Evolutionary conservation across 2,888 invertebrate species (phyloP), one percentile per base, ranked within the genome.

Genomic region (Ichneumon xanthorius): DNA sequence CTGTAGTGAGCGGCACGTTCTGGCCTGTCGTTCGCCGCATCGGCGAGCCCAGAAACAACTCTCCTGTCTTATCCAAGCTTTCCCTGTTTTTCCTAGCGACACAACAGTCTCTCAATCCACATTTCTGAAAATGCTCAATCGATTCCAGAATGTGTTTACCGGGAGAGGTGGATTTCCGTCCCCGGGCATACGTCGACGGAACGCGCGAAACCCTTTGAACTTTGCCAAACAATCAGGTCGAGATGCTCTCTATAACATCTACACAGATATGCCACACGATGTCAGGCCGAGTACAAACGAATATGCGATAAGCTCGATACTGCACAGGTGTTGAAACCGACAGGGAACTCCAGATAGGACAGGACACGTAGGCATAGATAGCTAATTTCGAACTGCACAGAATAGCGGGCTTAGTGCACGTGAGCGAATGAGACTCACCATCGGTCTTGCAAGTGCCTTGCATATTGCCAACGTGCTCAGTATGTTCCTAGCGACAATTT

Each of bases 21-120:
- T 19, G 37, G n/a, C 37, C 3, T 33, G 14, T n/a, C 33, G 53
- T 65, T 9, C 61, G 48, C 48, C 22, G 58, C 58, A 26, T 68
- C 50, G 14, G n/a, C 26, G 26, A 45, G 7, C 67, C 70, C 55
- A 65, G 53, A 55, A 55, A 73, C 73, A 72, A 73, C 72, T 37
- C 50, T 65, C 26, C 11, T 22, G 26, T 26, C 45, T 19, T n/a
- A 11, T 11, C 19, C 19, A 22, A 48, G 19, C 45, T 26, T 26
- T 11, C 14, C 3, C 14, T 2, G 16, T 61, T 14, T 26, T 30
- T 16, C 26, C 22, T 5, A 0, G 61, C 26, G 30, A 30, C 30
- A 61, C 26, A 30, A 30, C 4, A 33, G 16, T 6, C 26, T 14
- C 61, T n/a, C 61, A 14, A 26, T 33, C 16, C 5, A 16, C 33